Base-by-base conservation (phyloP, 2,888 invertebrate genomes). In the Melanchra persicariae region DNA sequence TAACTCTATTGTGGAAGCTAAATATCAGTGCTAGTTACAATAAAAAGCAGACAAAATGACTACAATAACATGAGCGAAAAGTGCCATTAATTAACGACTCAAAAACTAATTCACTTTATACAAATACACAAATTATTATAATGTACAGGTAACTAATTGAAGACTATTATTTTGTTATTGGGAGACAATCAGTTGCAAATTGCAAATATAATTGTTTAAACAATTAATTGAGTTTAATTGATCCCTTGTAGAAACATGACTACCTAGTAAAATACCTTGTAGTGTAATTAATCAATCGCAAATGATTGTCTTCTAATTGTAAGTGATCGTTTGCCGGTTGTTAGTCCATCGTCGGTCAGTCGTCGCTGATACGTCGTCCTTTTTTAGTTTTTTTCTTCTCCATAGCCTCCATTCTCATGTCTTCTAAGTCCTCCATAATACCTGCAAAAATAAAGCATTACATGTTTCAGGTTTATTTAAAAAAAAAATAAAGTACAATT, bases 381-480 rank as follows among this genome's bases (percentile, higher is more conserved):
- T 97, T 97, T 87, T 97, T 97, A 83, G 96, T 92, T 89, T 97
- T 97, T 87, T 97, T 97, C 89, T 98, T 98, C 87, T 98, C 97
- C 91, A 98, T 97, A 55, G 98, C 98, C 91, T 99, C 99, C 93
- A 97, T 95, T 79, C 97, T 96, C 96, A 99, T 98, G 85, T 99
- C 99, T 93, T 99, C 99, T 81, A 99, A 95, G 95, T 99, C 99
- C 96, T 99, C 99, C 97, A 98, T 97, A 77, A 98, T 97, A 79
- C 98, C 98, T 98, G 24, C 10, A 37, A 22, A 26, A 51, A n/a
- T n/a, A 34, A 24, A 45, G 49, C 0, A 15, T 55, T 15, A 55
- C 3, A 22, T 17, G 43, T 43, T 17, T 37, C 8, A 37, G 8
- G 37, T 37, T 37, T 10, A 9, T 37, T n/a, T n/a, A n/a, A n/a